Evolutionary conservation across 2,797 vertebrate species (phyloP).

Genomic region (Coilia nasus): DNA sequence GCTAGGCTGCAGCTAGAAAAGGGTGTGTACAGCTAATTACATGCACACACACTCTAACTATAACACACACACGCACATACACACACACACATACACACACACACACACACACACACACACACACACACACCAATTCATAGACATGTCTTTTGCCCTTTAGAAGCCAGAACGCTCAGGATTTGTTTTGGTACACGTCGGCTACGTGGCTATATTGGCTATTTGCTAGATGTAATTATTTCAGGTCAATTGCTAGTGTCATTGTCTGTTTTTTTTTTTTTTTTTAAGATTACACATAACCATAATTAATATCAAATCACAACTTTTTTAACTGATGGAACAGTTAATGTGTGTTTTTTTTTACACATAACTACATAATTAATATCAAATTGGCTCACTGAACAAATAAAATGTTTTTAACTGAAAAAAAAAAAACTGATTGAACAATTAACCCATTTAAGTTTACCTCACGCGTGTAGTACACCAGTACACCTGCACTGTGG

Average conservation of each 20-base stretch:
- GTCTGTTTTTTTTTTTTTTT: neutral
- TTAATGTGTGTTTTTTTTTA: neutral
- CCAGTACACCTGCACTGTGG: neutral
- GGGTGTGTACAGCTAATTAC: conserved; percentile 75
- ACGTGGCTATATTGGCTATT: neutral
- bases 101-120: too few relatives aligned
- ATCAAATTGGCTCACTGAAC: neutral
- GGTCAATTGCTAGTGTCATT: neutral
- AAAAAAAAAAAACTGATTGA: neutral
- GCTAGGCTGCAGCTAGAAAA: conserved; percentile 93
- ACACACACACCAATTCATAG: neutral
- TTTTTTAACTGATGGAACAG: neutral
- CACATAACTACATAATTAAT: neutral
- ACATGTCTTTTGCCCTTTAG: neutral
- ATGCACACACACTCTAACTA: too few relatives aligned
- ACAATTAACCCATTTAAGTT: neutral
- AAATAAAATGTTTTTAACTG: neutral
- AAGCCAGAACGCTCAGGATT: neutral
- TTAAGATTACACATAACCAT: neutral
- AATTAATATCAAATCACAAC: neutral
- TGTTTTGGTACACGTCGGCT: neutral
- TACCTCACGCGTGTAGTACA: too few relatives aligned
- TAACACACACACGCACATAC: conserved; percentile 28
- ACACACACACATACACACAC: neutral
- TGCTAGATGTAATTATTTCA: too few relatives aligned